Percentiles rank a stretch among this genome's conserved stretches.
These are phyloP conservation scores for Prunella strophiata DNA, from an alignment of 2,797 vertebrate species.

Conservation along the genomic window DNA sequence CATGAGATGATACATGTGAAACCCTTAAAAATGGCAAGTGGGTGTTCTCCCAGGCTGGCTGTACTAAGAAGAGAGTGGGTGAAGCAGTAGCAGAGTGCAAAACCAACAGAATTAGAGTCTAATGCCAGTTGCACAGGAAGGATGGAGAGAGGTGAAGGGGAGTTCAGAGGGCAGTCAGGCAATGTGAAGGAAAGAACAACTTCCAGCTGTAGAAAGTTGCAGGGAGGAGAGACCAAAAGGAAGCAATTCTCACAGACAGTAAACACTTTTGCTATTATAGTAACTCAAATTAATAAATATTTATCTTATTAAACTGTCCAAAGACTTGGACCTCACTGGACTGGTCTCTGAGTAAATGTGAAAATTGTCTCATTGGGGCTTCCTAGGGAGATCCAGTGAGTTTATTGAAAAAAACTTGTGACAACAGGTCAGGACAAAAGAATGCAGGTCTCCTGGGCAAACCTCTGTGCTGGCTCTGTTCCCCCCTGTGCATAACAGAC, in stretches of 20 bases:
- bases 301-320: conserved; percentile 13
- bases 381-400: not conserved
- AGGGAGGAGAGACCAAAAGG: conserved; percentile 54
- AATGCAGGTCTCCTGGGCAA: not conserved
- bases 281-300: conserved; percentile 43
- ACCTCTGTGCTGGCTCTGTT: not conserved
- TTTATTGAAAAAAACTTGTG: not conserved
- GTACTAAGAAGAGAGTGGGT: not conserved
- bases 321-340: not conserved
- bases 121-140: conserved; percentile 39
- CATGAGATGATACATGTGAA: not conserved
- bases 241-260: conserved; percentile 40
- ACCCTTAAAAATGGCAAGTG: not conserved
- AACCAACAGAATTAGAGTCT: not conserved
- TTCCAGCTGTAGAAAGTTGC: conserved; percentile 59
- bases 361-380: not conserved
- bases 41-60: not conserved
- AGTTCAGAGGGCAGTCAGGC: conserved; percentile 46
- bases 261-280: conserved; percentile 22
- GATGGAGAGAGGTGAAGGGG: conserved; percentile 28
- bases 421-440: not conserved
- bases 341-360: not conserved
- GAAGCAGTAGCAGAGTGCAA: not conserved
- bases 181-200: conserved; percentile 37
- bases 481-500: not conserved